A percentile compares a stretch with the other conserved stretches of the same genome.
phyloP scores from a whole-genome alignment of 1,140 invertebrate genomes.

The Euura lappo region DNA sequence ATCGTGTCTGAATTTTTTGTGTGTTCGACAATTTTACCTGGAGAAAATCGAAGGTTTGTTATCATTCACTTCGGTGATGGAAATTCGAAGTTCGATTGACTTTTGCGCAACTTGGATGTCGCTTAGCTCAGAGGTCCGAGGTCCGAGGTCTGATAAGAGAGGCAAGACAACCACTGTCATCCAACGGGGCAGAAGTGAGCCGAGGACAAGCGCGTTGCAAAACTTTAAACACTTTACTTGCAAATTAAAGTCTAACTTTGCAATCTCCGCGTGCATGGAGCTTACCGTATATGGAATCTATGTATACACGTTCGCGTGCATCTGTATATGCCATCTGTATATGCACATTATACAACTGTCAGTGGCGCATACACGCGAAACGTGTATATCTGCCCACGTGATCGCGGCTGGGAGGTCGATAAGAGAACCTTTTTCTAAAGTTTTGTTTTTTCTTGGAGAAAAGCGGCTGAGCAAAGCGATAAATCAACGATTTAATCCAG shows the following conservation, averaged over 20 bases:
- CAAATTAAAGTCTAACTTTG: constrained; percentile 7
- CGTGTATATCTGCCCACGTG: neutral
- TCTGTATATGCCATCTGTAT: neutral
- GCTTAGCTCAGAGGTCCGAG: neutral
- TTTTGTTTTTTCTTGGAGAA: neutral
- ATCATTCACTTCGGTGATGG: too few relatives aligned
- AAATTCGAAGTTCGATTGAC: too few relatives aligned
- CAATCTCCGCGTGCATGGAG: neutral
- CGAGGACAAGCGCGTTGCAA: constrained; percentile 6
- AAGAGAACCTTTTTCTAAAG: too few relatives aligned
- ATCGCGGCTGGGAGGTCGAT: neutral
- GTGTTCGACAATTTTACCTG: too few relatives aligned
- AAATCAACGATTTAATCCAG: neutral
- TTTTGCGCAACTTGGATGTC: too few relatives aligned
- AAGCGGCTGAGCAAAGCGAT: neutral
- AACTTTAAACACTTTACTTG: constrained; percentile 7
- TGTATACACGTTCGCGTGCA: neutral
- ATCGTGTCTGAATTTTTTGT: too few relatives aligned
- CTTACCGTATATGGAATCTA: constrained; percentile 2
- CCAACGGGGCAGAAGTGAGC: constrained; percentile 1
- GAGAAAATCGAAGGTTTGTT: too few relatives aligned
- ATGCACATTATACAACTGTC: neutral
- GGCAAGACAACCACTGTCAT: neutral
- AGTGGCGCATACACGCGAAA: neutral
- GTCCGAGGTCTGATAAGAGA: constrained; percentile 1